These are phyloP conservation scores for Karalla daura DNA, from an alignment of 2,797 vertebrate genomes.

Conservation along the genomic window DNA sequence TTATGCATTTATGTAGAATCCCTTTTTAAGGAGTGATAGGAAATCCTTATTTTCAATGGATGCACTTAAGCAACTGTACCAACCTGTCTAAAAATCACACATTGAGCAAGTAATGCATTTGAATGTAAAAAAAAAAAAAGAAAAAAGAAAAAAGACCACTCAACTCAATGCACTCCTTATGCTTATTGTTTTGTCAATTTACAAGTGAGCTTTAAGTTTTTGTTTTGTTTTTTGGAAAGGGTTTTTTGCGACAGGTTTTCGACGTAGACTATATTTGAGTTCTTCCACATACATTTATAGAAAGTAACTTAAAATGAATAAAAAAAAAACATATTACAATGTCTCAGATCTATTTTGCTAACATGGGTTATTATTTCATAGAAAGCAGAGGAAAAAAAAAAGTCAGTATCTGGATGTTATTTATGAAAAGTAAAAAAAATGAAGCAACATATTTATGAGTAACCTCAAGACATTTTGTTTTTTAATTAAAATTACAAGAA, in stretches of 20 bases:
- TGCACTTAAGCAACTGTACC: constrained; percentile 85
- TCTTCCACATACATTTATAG: constrained; percentile 87
- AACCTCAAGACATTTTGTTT: constrained; percentile 88
- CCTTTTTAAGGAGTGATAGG: constrained; percentile 81
- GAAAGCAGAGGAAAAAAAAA: constrained; percentile 83
- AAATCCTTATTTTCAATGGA: constrained; percentile 84
- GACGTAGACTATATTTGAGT: constrained; percentile 82
- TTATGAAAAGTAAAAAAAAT: constrained; percentile 85
- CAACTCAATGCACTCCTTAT: constrained; percentile 79
- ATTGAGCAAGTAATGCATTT: constrained; percentile 82
- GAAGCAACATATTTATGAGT: constrained; percentile 89
- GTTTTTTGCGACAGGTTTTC: constrained; percentile 77
- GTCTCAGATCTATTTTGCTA: constrained; percentile 91
- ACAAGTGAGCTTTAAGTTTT: constrained; percentile 84
- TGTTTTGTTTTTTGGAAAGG: constrained; percentile 70
- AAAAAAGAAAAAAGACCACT: constrained; percentile 65
- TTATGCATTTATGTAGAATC: constrained; percentile 83
- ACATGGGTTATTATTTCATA: constrained; percentile 90
- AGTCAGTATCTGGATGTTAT: constrained; percentile 90
- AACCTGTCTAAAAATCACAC: constrained; percentile 81
- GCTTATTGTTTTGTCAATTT: constrained; percentile 77
- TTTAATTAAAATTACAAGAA: constrained; percentile 88
- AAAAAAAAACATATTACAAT: constrained; percentile 83
- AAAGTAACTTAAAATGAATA: constrained; percentile 83
- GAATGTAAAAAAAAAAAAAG: constrained; percentile 79